Conservation (phyloP, 2,797 vertebrate genomes). For the Acipenser ruthenus region DNA sequence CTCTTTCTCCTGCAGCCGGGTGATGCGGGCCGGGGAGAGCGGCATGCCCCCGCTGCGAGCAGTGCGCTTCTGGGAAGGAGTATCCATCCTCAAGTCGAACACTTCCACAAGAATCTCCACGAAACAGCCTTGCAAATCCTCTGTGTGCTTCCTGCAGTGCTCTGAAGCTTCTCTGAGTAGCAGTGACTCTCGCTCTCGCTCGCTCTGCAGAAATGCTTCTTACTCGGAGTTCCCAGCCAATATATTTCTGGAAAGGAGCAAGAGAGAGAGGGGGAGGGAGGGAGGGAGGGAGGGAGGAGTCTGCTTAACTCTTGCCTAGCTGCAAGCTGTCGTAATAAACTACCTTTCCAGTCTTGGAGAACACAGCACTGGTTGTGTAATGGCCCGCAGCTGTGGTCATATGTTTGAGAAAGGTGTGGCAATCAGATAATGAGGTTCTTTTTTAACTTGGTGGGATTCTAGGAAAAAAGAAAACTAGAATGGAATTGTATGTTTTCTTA, state of each 20-base stretch:
- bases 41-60: slow-evolving; percentile 59
- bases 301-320: no score
- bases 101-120: neutral
- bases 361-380: no score
- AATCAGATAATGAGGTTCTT: no score
- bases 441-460: no score
- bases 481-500: no score
- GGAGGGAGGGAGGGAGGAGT: neutral
- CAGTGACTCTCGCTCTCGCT: neutral
- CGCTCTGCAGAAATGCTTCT: neutral
- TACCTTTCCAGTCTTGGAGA: no score
- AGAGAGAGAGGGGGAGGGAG: slow-evolving; percentile 26
- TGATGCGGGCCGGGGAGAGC: slow-evolving; percentile 82
- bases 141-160: neutral
- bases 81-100: slow-evolving; percentile 63
- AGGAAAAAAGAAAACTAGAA: no score
- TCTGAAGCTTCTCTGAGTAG: neutral
- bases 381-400: no score
- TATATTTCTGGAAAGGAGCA: slow-evolving; percentile 27
- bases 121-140: neutral
- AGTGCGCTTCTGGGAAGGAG: slow-evolving; percentile 70
- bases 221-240: slow-evolving; percentile 7
- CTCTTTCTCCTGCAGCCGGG: slow-evolving; percentile 91
- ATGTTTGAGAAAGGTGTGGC: no score
- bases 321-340: no score